These are phyloP conservation scores for Capricornis sumatraensis DNA, from an alignment of 2,113 vertebrate genomes.

Conservation along the genomic window DNA sequence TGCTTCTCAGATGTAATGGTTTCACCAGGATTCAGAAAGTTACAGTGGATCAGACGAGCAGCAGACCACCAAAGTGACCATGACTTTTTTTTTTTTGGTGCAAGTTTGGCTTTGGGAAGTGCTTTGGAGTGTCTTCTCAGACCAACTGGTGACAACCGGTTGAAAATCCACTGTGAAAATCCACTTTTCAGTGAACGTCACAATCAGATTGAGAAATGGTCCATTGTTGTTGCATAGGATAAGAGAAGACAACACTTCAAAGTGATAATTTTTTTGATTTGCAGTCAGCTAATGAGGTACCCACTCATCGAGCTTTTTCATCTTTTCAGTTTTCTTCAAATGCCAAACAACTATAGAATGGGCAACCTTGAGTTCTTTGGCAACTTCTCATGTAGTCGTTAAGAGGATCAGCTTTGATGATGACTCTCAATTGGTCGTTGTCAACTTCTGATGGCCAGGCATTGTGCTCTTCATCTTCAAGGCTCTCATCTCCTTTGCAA, in stretches of 20 bases:
- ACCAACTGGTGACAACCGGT: rapidly evolving
- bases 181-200: not conserved
- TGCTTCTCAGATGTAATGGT: not conserved
- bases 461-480: not conserved
- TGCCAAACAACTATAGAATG: not conserved
- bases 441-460: not conserved
- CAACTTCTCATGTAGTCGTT: not conserved
- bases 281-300: not conserved
- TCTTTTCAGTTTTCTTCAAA: not conserved
- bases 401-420: not conserved
- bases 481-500: not conserved
- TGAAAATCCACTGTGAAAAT: not conserved
- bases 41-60: not conserved
- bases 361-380: not conserved
- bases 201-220: not conserved
- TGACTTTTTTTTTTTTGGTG: not conserved
- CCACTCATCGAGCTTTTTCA: not conserved
- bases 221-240: not conserved
- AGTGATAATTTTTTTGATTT: not conserved
- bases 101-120: not conserved
- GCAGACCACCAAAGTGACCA: not conserved
- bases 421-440: not conserved
- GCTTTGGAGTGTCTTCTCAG: not conserved
- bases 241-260: not conserved
- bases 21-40: rapidly evolving